phyloP scores from a whole-genome alignment of 2,888 invertebrate genomes.

The Heterodera filipjevi region DNA sequence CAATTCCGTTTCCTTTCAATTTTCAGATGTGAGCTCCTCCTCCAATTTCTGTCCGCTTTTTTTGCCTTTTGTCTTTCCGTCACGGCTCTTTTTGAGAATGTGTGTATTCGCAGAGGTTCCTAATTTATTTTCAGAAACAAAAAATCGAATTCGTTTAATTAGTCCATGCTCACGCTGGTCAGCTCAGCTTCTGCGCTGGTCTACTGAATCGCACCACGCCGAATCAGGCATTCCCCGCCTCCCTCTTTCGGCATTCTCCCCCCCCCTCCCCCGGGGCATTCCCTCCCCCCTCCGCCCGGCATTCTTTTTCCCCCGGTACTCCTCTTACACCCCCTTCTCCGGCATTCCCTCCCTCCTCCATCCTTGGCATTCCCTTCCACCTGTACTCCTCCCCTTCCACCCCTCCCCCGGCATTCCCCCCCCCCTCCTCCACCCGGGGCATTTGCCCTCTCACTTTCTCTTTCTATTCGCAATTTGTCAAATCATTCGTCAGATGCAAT shows the following conservation, averaged over 20 bases:
- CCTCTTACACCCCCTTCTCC: too few relatives aligned
- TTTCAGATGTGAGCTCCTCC: constrained; percentile 39
- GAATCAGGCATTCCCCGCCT: constrained; percentile 20
- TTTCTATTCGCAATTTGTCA: too few relatives aligned
- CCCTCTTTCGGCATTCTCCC: too few relatives aligned
- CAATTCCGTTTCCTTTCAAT: not conserved
- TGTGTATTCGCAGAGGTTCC: constrained; percentile 36
- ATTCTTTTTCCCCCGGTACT: too few relatives aligned
- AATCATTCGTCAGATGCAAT: constrained; percentile 28
- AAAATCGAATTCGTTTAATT: constrained; percentile 11
- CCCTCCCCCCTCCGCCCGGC: not conserved
- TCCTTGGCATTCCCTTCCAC: not conserved
- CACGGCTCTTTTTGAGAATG: constrained; percentile 39
- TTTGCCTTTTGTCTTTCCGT: constrained; percentile 37
- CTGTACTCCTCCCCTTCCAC: not conserved
- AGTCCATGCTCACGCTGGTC: constrained; percentile 35
- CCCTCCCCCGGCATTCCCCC: too few relatives aligned
- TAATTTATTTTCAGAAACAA: not conserved
- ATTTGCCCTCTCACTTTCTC: not conserved
- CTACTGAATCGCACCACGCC: constrained; percentile 42
- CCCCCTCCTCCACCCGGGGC: too few relatives aligned
- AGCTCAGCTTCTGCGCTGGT: constrained; percentile 42
- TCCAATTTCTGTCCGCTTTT: constrained; percentile 38
- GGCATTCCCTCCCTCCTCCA: too few relatives aligned
- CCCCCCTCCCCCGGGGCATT: too few relatives aligned